Percentiles rank a stretch among this genome's conserved stretches.
phyloP scores from a whole-genome alignment of 2,888 invertebrate genomes.

The Plagodis dolabraria region DNA sequence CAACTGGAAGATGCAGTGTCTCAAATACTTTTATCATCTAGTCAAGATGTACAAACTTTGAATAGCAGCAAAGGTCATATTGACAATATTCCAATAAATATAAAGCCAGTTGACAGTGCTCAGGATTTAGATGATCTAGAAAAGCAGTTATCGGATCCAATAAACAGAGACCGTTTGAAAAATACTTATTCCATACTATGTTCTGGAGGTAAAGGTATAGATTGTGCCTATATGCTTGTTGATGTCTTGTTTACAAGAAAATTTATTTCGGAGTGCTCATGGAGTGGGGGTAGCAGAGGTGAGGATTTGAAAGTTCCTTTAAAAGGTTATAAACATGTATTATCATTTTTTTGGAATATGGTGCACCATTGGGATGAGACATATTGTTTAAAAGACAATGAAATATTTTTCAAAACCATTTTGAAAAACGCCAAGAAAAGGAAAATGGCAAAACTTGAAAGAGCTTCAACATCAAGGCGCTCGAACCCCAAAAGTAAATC shows the following conservation, averaged over 20 bases:
- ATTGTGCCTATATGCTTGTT: slow-evolving; percentile 22
- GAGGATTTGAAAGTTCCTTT: slow-evolving; percentile 12
- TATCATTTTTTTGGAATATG: slow-evolving; percentile 12
- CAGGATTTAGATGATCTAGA: slow-evolving; percentile 22
- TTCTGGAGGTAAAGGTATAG: slow-evolving; percentile 18
- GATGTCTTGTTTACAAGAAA: slow-evolving; percentile 15
- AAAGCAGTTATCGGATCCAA: slow-evolving; percentile 22
- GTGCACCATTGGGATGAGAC: slow-evolving; percentile 19
- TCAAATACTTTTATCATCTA: slow-evolving; percentile 9
- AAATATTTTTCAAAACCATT: slow-evolving; percentile 22
- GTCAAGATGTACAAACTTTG: slow-evolving; percentile 3
- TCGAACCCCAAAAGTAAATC: slow-evolving; percentile 5
- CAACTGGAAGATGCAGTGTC: slow-evolving; percentile 25
- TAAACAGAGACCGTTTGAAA: slow-evolving; percentile 19
- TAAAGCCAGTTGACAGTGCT: slow-evolving; percentile 25
- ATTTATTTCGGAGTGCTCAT: slow-evolving; percentile 15
- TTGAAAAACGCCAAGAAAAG: slow-evolving; percentile 23
- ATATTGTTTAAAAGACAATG: slow-evolving; percentile 17
- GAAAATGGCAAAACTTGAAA: slow-evolving; percentile 19
- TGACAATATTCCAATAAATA: slow-evolving; percentile 21
- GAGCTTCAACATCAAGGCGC: slow-evolving; percentile 16
- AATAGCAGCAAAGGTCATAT: slow-evolving; percentile 19
- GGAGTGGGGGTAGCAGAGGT: slow-evolving; percentile 20
- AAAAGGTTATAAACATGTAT: slow-evolving; percentile 4
- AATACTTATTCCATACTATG: slow-evolving; percentile 21